Evolutionary conservation across 2,888 invertebrate genomes (phyloP).

Genomic region (Dasysyrphus albostriatus): DNA sequence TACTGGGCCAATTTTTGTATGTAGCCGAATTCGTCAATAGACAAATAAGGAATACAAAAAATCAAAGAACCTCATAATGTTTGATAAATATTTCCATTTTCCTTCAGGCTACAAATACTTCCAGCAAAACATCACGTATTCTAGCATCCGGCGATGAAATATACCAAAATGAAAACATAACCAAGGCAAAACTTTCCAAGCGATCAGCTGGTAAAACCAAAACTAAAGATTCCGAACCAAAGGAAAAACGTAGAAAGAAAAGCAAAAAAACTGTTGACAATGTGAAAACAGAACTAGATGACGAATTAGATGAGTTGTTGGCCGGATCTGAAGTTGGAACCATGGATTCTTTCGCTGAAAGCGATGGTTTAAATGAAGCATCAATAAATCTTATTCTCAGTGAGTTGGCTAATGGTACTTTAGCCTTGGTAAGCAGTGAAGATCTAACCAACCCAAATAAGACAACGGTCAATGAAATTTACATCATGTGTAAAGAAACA

Average conservation of each 20-base stretch:
- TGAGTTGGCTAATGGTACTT: slow-evolving; percentile 81
- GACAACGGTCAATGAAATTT: slow-evolving; percentile 81
- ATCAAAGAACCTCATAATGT: too few species aligned
- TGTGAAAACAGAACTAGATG: slow-evolving; percentile 37
- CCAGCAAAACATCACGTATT: slow-evolving; percentile 78
- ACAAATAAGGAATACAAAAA: too few species aligned
- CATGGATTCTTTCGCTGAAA: slow-evolving; percentile 49
- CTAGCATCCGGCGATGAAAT: slow-evolving; percentile 78
- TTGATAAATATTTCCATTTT: not conserved
- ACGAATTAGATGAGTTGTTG: slow-evolving; percentile 39
- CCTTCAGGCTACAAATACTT: slow-evolving; percentile 60
- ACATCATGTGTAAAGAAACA: slow-evolving; percentile 81
- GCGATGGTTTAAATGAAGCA: slow-evolving; percentile 77
- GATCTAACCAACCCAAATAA: slow-evolving; percentile 80
- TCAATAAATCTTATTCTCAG: slow-evolving; percentile 81
- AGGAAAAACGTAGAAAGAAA: slow-evolving; percentile 58
- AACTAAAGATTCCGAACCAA: slow-evolving; percentile 35
- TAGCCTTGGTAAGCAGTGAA: slow-evolving; percentile 82
- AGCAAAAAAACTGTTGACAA: slow-evolving; percentile 1
- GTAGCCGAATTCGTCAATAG: too few species aligned
- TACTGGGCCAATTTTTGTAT: too few species aligned
- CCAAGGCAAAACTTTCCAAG: slow-evolving; percentile 77
- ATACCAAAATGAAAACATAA: slow-evolving; percentile 81
- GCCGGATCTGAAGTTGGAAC: slow-evolving; percentile 31
- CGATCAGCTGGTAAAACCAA: slow-evolving; percentile 71